phyloP scores from a whole-genome alignment of 2,113 vertebrate species.

The Hippocampus abdominalis region DNA sequence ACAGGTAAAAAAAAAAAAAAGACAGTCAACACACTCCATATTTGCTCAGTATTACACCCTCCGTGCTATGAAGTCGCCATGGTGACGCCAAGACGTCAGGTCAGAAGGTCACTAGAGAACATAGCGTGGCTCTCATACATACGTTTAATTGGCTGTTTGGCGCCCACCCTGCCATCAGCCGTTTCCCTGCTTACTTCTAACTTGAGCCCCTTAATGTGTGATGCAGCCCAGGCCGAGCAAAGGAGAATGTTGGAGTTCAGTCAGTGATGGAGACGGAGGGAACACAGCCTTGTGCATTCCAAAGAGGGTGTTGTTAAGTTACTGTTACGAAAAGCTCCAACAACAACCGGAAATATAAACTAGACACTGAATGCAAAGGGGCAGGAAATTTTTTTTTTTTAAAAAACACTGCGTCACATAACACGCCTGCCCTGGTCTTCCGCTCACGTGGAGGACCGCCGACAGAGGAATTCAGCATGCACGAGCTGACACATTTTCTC shows the following conservation, averaged over 20 bases:
- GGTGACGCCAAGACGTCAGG: constrained; percentile 61
- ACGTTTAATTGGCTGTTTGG: constrained; percentile 52
- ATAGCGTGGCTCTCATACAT: constrained; percentile 20
- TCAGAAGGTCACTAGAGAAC: constrained; percentile 65
- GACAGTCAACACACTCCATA: constrained; percentile 16
- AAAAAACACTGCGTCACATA: constrained; percentile 53
- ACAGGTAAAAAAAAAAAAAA: not conserved
- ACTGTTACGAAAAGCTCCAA: not conserved
- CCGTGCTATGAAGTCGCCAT: constrained; percentile 58
- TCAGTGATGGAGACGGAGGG: constrained; percentile 30
- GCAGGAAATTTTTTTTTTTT: too few relatives aligned
- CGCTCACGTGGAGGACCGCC: constrained; percentile 50
- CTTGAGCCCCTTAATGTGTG: constrained; percentile 44
- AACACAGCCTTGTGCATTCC: not conserved
- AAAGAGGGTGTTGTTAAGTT: not conserved
- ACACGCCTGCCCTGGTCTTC: constrained; percentile 27
- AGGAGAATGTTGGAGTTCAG: constrained; percentile 39
- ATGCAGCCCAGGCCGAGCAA: constrained; percentile 4
- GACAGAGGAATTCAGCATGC: constrained; percentile 59
- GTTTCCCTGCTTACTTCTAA: constrained; percentile 23
- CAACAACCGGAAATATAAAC: not conserved
- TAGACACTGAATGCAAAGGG: not conserved
- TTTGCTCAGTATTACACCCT: constrained; percentile 32
- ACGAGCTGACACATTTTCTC: constrained; percentile 59
- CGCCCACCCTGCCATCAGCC: not conserved